A percentile compares a stretch with the other conserved stretches of the same genome.
These are phyloP conservation scores for Eclectus roratus DNA, from an alignment of 2,113 vertebrate species.

Conservation along the genomic window DNA sequence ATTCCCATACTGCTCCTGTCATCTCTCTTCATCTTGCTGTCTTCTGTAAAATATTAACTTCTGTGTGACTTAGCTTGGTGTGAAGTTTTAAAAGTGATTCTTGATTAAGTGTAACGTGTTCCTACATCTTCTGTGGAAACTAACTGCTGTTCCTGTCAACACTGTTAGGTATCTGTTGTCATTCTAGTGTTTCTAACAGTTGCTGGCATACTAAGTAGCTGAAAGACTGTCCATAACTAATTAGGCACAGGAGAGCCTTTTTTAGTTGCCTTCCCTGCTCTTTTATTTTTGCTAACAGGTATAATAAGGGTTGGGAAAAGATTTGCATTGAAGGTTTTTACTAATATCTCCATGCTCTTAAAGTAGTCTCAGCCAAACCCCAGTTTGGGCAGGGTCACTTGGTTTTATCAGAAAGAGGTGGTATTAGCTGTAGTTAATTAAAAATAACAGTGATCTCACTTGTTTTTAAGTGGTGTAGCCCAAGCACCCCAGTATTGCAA, in stretches of 20 bases:
- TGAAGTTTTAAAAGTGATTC: background rate
- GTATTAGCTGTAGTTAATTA: background rate
- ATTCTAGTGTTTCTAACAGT: background rate
- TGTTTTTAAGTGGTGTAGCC: background rate
- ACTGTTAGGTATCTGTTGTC: accelerated
- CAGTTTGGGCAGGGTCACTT: background rate
- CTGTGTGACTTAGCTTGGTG: background rate
- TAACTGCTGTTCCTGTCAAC: background rate
- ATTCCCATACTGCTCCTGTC: background rate
- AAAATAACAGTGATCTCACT: background rate
- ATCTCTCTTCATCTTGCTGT: background rate
- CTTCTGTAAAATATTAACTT: background rate
- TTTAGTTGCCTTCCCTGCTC: background rate
- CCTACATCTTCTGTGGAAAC: background rate
- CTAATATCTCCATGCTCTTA: background rate
- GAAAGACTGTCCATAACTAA: background rate
- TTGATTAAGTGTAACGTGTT: background rate
- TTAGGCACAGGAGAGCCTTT: background rate
- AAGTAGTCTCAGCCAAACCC: background rate
- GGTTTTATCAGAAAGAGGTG: background rate
- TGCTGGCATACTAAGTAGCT: background rate
- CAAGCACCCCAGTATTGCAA: background rate
- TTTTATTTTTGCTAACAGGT: background rate
- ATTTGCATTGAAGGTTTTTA: background rate
- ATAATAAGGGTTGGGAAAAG: background rate